Conservation (phyloP, 2,797 vertebrate species). For the Gymnoscopelus microlampas region DNA sequence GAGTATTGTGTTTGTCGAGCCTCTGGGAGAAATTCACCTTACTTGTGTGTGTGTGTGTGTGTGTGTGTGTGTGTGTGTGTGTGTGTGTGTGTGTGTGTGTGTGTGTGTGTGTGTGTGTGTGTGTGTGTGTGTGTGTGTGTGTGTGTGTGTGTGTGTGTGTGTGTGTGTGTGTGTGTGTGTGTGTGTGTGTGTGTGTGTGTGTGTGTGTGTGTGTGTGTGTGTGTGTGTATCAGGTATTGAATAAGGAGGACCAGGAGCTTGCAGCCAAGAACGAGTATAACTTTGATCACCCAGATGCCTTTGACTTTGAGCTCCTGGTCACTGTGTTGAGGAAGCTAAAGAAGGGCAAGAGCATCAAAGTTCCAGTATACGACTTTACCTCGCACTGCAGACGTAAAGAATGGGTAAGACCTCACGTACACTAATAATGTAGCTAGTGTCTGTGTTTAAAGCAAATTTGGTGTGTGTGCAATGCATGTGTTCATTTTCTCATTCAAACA, state of each 20-base stretch:
- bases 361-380: constrained; percentile 90
- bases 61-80: neutral
- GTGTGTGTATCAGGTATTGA: constrained; percentile 80
- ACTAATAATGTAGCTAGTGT: neutral
- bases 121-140: neutral
- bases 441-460: neutral
- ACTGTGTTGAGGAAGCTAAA: constrained; percentile 88
- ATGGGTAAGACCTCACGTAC: constrained; percentile 78
- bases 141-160: neutral
- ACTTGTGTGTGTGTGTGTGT: neutral
- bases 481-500: neutral
- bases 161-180: no score
- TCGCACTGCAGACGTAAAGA: constrained; percentile 88
- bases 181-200: neutral
- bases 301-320: constrained; percentile 90
- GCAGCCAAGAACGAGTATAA: constrained; percentile 88
- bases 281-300: constrained; percentile 91
- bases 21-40: no score
- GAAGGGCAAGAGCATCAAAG: constrained; percentile 92
- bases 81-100: neutral
- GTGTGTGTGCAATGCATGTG: neutral
- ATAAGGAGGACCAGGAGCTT: constrained; percentile 86
- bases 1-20: no score
- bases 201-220: neutral
- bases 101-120: neutral